Evolutionary conservation across 2,113 vertebrate species (phyloP), one percentile per base, ranked within the genome.

Genomic region (Alosa alosa): DNA sequence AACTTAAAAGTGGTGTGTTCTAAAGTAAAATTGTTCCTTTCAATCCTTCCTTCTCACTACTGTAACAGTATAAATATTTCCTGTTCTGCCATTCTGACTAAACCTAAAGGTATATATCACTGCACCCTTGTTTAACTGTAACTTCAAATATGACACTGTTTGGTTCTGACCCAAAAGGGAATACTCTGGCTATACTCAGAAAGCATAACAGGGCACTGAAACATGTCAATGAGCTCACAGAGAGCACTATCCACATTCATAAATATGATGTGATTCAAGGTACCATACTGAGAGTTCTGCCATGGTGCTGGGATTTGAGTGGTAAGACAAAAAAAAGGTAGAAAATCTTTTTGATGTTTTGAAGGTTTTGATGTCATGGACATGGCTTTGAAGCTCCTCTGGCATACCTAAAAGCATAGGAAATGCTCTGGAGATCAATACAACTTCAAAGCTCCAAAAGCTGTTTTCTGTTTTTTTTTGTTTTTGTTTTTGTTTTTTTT

Each of bases 401-500:
- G 82, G 11, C 81, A 50, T 25, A 50, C 11, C 64, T 36, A 11
- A 72, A 39, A 78, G 72, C 31, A 78, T 13, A 15, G 72, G 72
- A 36, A 78, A 78, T 17, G 39, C 31, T 18, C 13, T 17, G 72
- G 36, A 39, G 13, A 39, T 39, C 25, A 78, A 39, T 15, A 39
- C 39, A 36, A 78, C 72, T 78, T 78, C 72, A 64, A 78, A 36
- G 39, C 72, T 78, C 39, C 72, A 64, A 78, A 78, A 78, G 72
- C 72, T 78, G 4, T 39, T 78, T 39, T 78, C 72, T 17, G 36
- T 17, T 13, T 36, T 10, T 64, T 13, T 36, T 10, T 57, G 11
- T 57, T 17, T 2, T 52, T 52, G 1, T 10, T 52, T 13, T 57
- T 17, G 1, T 52, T 52, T 10, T n/a, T n/a, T n/a, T 10, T 52